Base-by-base conservation (phyloP, 1,140 invertebrate species). In the Ectropis grisescens region DNA sequence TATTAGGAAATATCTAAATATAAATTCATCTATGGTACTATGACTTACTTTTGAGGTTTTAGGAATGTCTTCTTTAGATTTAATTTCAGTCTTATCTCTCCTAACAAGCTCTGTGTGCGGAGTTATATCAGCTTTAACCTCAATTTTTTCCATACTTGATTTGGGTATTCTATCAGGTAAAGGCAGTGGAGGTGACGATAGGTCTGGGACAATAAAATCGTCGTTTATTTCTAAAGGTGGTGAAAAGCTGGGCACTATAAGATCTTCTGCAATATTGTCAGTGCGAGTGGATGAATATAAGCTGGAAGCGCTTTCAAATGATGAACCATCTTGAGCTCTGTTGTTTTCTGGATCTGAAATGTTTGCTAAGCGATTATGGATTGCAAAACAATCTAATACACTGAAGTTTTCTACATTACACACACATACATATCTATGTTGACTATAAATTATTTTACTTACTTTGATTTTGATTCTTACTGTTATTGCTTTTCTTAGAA, bases 281-380 rank as follows among this genome's bases (percentile, higher is more conserved):
- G 87, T 89, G 40, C 90, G 85, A 22, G 90, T 89, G 14, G 91
- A 84, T 44, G 89, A 90, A 66, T 92, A 92, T 24, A 92, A 82
- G 13, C 91, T 92, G 33, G 91, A 92, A 24, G 89, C 90, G 58
- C 91, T 93, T 62, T 93, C 91, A 62, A 92, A 92, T 10, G 90
- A 92, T 53, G 90, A 92, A 12, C 90, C 90, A 37, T 90, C 89
- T 41, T 89, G 87, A 26, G 72, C 47, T 57, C 81, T 83, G 40
- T 82, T 83, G 40, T 62, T 78, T 64, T 83, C 80, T 25, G 70
- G 65, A 53, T 59, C 82, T 83, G 40, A 40, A 74, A 22, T n/a
- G 9, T 22, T 4, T 22, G 9, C 4, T 22, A 22, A 9, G 19
- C 19, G 9, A 22, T 22, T 22, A 22, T 22, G 19, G n/a, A 22